These are phyloP conservation scores for Mobula hypostoma DNA, from an alignment of 2,113 vertebrate species.

Conservation along the genomic window DNA sequence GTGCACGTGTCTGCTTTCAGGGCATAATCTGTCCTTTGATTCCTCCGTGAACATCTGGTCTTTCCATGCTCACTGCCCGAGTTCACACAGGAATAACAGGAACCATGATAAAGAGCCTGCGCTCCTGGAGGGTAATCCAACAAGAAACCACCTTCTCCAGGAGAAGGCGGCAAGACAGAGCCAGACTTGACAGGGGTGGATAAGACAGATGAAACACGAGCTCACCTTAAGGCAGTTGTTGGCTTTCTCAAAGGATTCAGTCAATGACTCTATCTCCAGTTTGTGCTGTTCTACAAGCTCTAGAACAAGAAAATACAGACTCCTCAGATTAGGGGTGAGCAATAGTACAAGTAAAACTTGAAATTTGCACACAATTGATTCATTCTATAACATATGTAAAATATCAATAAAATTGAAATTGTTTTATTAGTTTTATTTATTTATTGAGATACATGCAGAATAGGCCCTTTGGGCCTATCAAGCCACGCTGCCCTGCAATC, in stretches of 20 bases:
- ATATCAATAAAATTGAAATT: background rate
- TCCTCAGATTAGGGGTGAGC: background rate
- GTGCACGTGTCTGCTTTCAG: background rate
- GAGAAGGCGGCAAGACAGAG: background rate
- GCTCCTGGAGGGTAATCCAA: background rate
- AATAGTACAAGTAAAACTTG: background rate
- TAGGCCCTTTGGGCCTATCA: too few species aligned
- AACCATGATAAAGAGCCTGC: background rate
- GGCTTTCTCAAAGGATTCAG: constrained; percentile 52
- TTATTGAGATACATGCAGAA: too few species aligned
- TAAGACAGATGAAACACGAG: background rate
- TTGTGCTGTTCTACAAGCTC: constrained; percentile 54
- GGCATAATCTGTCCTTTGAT: background rate
- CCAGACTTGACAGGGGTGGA: background rate
- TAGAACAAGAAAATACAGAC: background rate
- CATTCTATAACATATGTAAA: background rate
- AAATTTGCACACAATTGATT: background rate
- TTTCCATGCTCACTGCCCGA: background rate
- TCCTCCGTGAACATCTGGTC: background rate
- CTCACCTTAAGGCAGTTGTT: constrained; percentile 57
- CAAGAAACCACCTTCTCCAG: background rate
- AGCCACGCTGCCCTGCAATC: too few species aligned
- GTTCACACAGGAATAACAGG: background rate
- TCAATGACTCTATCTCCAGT: constrained; percentile 61
- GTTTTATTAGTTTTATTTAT: too few species aligned